These are phyloP conservation scores for Luffia ferchaultella DNA, from an alignment of 2,888 invertebrate species.

Conservation along the genomic window DNA sequence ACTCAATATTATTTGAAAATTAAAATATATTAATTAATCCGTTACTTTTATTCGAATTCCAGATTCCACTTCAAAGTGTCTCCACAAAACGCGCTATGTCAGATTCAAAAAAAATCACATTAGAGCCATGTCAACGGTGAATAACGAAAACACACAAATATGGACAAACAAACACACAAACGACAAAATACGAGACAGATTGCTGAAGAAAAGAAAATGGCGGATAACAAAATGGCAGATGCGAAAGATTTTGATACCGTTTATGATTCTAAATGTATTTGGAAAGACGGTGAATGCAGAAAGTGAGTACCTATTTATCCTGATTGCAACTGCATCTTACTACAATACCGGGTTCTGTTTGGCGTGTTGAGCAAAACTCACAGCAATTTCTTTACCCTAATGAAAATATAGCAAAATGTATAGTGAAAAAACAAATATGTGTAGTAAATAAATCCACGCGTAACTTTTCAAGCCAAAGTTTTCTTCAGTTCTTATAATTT, in stretches of 20 bases:
- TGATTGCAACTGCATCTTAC: too few species aligned
- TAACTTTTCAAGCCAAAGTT: too few species aligned
- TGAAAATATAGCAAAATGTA: too few species aligned
- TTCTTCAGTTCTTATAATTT: too few species aligned
- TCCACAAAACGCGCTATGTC: constrained; percentile 39
- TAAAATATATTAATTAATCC: too few species aligned
- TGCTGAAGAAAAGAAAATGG: constrained; percentile 20
- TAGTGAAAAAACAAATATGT: too few species aligned
- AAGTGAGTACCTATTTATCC: not conserved
- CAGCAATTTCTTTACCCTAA: too few species aligned
- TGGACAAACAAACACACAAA: constrained; percentile 15
- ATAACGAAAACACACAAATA: constrained; percentile 15
- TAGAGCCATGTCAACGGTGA: constrained; percentile 51
- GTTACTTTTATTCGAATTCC: too few species aligned
- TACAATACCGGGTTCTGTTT: too few species aligned
- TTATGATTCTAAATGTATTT: constrained; percentile 41
- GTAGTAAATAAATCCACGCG: too few species aligned
- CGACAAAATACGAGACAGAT: constrained; percentile 11
- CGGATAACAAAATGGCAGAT: constrained; percentile 21
- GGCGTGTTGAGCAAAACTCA: too few species aligned
- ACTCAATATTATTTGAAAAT: too few species aligned
- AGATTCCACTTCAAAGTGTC: not conserved
- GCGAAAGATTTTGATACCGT: constrained; percentile 30
- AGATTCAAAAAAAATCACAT: constrained; percentile 22
- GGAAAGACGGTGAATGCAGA: constrained; percentile 20